Conservation (phyloP, 2,888 invertebrate genomes). For the Drosophila quinaria region DNA sequence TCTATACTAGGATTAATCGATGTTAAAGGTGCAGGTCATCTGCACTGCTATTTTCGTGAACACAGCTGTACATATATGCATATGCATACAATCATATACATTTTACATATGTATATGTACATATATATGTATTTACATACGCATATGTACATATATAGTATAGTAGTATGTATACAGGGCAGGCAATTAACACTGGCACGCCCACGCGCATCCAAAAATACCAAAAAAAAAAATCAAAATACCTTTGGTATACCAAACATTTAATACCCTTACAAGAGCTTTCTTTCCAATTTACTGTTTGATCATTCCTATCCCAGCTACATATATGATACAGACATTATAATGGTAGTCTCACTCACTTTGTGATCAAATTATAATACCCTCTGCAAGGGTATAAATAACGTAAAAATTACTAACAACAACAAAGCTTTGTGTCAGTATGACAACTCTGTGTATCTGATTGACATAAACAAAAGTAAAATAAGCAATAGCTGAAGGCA, state of each 20-base stretch:
- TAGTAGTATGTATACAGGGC: neutral
- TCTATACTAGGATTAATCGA: too few species aligned
- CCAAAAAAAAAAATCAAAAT: neutral
- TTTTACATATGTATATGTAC: conserved; percentile 1
- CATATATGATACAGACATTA: too few species aligned
- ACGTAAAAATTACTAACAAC: conserved; percentile 54
- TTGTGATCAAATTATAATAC: neutral
- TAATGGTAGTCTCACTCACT: too few species aligned
- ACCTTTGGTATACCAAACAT: too few species aligned
- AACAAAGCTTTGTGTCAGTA: conserved; percentile 52
- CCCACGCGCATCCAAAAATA: conserved; percentile 56
- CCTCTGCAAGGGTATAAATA: conserved; percentile 10
- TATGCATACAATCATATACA: too few species aligned
- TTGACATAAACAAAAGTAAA: conserved; percentile 55
- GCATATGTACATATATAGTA: neutral
- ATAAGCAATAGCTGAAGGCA: conserved; percentile 36
- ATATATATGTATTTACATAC: conserved; percentile 4
- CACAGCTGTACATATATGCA: too few species aligned
- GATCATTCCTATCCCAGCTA: neutral
- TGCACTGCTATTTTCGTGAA: too few species aligned
- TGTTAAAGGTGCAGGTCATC: too few species aligned
- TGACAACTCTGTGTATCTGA: conserved; percentile 58
- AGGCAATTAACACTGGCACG: conserved; percentile 77
- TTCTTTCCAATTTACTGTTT: neutral
- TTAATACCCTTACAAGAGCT: neutral